Evolutionary conservation across 2,113 vertebrate genomes (phyloP).

Genomic region (Ceyx melanurus): DNA sequence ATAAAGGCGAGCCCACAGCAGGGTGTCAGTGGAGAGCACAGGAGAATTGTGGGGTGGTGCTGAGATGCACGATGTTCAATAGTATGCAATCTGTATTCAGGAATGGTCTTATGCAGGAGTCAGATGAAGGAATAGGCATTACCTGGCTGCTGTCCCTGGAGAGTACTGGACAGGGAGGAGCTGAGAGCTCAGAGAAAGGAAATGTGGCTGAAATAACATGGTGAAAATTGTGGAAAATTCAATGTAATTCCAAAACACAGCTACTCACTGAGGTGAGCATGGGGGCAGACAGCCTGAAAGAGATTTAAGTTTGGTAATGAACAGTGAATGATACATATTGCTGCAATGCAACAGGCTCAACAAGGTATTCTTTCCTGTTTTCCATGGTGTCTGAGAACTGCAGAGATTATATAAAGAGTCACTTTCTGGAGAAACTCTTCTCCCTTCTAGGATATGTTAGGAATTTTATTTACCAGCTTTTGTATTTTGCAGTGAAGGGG

Average conservation of each 20-base stretch:
- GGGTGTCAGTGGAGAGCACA: not conserved
- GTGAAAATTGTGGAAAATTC: not conserved
- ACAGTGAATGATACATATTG: not conserved
- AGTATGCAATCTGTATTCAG: not conserved
- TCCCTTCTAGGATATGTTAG: not conserved
- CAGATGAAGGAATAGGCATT: not conserved
- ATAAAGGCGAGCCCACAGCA: not conserved
- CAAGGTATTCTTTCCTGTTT: not conserved
- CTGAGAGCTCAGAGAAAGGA: not conserved
- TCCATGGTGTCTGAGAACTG: not conserved
- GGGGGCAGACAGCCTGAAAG: not conserved
- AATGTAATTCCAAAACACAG: not conserved
- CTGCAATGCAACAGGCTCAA: not conserved
- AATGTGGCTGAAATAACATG: not conserved
- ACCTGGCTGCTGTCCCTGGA: not conserved
- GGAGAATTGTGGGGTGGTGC: accelerated
- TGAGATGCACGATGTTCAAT: not conserved
- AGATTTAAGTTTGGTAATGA: not conserved
- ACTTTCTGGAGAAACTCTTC: not conserved
- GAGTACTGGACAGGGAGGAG: not conserved
- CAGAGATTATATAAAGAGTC: constrained; percentile 30
- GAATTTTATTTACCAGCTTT: not conserved
- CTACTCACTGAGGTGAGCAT: not conserved
- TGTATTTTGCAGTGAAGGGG: not conserved
- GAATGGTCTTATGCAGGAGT: not conserved